Conservation (phyloP, 2,797 vertebrate species). For the Dicrostonyx torquatus region DNA sequence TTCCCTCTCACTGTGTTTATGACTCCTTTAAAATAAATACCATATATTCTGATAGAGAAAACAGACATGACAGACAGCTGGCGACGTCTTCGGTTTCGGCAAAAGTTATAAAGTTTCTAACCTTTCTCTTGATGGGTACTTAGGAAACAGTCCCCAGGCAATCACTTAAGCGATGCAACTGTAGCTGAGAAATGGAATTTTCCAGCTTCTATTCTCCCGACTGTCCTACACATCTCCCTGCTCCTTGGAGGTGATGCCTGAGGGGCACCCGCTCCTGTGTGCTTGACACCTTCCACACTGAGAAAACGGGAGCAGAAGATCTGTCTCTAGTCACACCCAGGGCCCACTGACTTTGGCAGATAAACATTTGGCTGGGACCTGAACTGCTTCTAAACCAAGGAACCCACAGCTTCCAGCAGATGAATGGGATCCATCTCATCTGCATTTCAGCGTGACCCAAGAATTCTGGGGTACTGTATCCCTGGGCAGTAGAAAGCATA, state of each 20-base stretch:
- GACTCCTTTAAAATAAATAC: conserved; percentile 73
- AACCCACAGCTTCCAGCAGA: conserved; percentile 56
- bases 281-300: not conserved
- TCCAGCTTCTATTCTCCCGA: conserved; percentile 41
- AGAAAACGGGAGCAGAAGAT: conserved; percentile 14
- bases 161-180: not conserved
- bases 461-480: conserved; percentile 46
- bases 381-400: conserved; percentile 46
- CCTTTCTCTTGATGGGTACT: conserved; percentile 38
- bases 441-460: conserved; percentile 68
- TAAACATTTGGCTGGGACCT: conserved; percentile 45
- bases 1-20: conserved; percentile 65
- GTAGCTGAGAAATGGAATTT: conserved; percentile 58
- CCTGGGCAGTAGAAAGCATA: not conserved
- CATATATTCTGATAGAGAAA: conserved; percentile 70
- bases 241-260: conserved; percentile 15
- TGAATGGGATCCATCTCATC: conserved; percentile 48
- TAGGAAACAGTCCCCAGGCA: conserved; percentile 43
- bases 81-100: conserved; percentile 11
- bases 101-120: conserved; percentile 50
- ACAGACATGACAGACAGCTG: conserved; percentile 63
- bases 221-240: not conserved
- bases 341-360: conserved; percentile 38
- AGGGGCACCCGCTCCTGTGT: conserved; percentile 9
- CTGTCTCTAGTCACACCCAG: not conserved